Base-by-base conservation (phyloP, 2,113 vertebrate species). In the Neotragus moschatus region DNA sequence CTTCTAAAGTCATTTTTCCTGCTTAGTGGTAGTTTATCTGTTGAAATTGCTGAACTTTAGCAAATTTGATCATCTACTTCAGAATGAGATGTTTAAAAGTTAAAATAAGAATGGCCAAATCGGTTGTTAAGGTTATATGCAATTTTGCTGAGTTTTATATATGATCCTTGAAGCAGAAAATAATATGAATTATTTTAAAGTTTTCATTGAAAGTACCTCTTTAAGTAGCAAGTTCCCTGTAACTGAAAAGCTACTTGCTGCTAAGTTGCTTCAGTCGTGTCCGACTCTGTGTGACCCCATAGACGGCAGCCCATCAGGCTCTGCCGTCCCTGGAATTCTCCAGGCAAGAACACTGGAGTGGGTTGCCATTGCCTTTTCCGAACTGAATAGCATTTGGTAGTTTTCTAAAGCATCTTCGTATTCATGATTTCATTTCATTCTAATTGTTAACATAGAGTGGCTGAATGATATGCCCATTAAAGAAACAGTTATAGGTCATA, bases 391-490 rank as follows among this genome's bases (percentile, higher is more conserved):
- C 17, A 53, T 92, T 79, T 70, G 49, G n/a, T 92, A 82, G 55
- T 96, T 91, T 93, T 77, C 25, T 84, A 70, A 87, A 66, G 66
- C 14, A 88, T 39, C 33, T 95, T 91, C 33, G 58, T 80, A 47
- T 87, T 94, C 53, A 84, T 96, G 82, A 70, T 75, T 79, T 97
- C 60, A 82, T 92, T 96, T 94, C 92, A 90, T 93, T 30, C 9
- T 92, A 23, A 51, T 84, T 96, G 23, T 94, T 70, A 63, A 51
- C 25, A 49, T 84, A 89, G 73, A 61, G 23, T 84, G 49, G 28
- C 80, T 96, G 33, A 93, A 26, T 80, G n/a, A 49, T 90, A 49
- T 12, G 7, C 56, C 39, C 51, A 26, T 84, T 81, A 80, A 66
- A 92, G 43, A 84, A 36, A 84, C 95, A 70, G 58, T n/a, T 79